phyloP scores from a whole-genome alignment of 1,140 invertebrate species.

The Psilanteris sp. region DNA sequence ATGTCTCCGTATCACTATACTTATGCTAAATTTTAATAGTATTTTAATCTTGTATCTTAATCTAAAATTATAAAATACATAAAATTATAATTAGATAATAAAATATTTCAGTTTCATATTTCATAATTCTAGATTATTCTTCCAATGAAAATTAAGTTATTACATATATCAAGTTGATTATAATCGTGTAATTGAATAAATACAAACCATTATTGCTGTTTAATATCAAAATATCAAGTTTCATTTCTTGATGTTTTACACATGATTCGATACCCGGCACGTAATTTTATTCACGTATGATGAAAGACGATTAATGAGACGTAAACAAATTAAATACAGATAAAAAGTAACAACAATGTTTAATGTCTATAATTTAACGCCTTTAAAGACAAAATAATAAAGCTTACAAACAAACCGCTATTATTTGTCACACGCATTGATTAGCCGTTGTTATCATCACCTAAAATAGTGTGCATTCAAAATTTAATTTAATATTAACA shows the following conservation, averaged over 20 bases:
- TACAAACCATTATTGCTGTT: constrained; percentile 16
- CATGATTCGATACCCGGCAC: constrained; percentile 25
- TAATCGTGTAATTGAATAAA: constrained; percentile 15
- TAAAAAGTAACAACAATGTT: constrained; percentile 16
- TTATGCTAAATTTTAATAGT: too few species aligned
- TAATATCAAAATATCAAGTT: constrained; percentile 32
- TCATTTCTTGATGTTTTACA: constrained; percentile 26
- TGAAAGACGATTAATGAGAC: constrained; percentile 28
- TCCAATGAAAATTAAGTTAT: constrained; percentile 8
- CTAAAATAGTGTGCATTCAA: too few species aligned
- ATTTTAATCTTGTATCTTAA: too few species aligned
- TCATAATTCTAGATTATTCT: too few species aligned
- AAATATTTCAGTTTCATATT: too few species aligned
- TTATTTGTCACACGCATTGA: too few species aligned
- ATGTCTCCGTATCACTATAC: too few species aligned
- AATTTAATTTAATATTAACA: too few species aligned
- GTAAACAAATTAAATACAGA: constrained; percentile 13
- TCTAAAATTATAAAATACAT: too few species aligned
- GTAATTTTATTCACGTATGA: constrained; percentile 29
- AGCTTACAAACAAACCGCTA: too few species aligned
- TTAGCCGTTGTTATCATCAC: too few species aligned
- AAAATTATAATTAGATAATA: too few species aligned
- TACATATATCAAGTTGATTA: constrained; percentile 6
- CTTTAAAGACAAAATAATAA: constrained; percentile 1
- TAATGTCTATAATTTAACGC: constrained; percentile 10